A percentile compares a stretch with the other conserved stretches of the same genome.
Conservation (phyloP, 1,140 invertebrate species). For the Drosophila ercepeae region DNA sequence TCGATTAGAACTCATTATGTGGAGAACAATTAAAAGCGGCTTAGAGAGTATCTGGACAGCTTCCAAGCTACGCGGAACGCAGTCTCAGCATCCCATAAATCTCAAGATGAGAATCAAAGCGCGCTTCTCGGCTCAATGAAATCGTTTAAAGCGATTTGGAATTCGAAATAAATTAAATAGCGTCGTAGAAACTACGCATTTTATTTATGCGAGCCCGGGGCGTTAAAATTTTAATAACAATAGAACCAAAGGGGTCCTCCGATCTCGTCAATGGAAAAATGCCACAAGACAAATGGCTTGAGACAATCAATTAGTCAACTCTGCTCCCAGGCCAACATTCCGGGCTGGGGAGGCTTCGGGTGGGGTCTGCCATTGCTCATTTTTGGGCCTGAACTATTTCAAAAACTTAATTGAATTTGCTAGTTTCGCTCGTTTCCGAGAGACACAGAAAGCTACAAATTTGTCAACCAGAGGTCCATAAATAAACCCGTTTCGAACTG, state of each 20-base stretch:
- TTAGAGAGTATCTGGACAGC: constrained; percentile 55
- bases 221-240: constrained; percentile 68
- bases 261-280: constrained; percentile 21
- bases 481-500: constrained; percentile 75
- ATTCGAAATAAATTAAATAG: constrained; percentile 70
- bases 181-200: constrained; percentile 72
- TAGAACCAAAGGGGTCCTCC: constrained; percentile 36
- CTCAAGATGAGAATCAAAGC: constrained; percentile 65
- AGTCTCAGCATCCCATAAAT: constrained; percentile 27
- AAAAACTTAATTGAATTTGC: constrained; percentile 75
- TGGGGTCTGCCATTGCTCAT: constrained; percentile 46
- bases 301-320: constrained; percentile 74
- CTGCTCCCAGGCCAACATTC: constrained; percentile 33
- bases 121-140: constrained; percentile 67
- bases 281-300: constrained; percentile 64
- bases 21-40: constrained; percentile 72
- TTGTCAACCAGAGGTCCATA: constrained; percentile 66
- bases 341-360: constrained; percentile 16
- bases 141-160: constrained; percentile 68
- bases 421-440: constrained; percentile 48
- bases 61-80: constrained; percentile 63
- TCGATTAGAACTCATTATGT: constrained; percentile 68
- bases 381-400: constrained; percentile 63
- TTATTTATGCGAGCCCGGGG: constrained; percentile 32
- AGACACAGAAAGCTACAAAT: constrained; percentile 46